Base-by-base conservation (phyloP, 2,797 vertebrate species). In the Toxotes lorentzi region DNA sequence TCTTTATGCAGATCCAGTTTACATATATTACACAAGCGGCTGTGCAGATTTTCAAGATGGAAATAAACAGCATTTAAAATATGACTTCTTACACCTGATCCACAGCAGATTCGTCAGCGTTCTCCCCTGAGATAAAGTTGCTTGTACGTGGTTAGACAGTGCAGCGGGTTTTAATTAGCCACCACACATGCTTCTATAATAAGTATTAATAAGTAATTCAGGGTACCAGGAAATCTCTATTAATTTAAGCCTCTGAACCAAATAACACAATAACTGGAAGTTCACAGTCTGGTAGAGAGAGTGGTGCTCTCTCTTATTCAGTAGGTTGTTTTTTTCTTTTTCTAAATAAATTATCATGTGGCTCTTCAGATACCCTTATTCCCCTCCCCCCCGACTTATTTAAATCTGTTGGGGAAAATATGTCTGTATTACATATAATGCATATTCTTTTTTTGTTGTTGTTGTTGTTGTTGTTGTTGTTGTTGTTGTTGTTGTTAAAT, bases 191-290 rank as follows among this genome's bases (percentile, higher is more conserved):
- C 53, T 27, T 60, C 23, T 79, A 8, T 41, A 70, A 40, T 56
- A 43, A 67, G 12, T 21, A 41, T 50, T 16, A 62, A 43, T 69
- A 38, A 73, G 59, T 45, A 24, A 76, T 66, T 68, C 19, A 40
- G 7, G 13, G 14, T 11, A 41, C 43, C 7, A 13, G 38, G 13
- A 53, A 67, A 65, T 66, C 16, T 62, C 14, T 47, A 23, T 61
- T 48, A 11, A 66, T 58, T 58, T 32, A 19, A 66, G 7, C 32
- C 6, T 60, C 4, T 53, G 32, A 66, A 17, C 13, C 27, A 12
- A 68, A 21, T 21, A 45, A 19, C 14, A 59, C 27, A 57, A 40
- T 56, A 30, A 59, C 13, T 41, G 60, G 9, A 60, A 51, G n/a
- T 14, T 64, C 10, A 38, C 45, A 57, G 7, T 62, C 23, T 64